Conservation (phyloP, 2,113 vertebrate genomes). For the Actenoides lindsayi region DNA sequence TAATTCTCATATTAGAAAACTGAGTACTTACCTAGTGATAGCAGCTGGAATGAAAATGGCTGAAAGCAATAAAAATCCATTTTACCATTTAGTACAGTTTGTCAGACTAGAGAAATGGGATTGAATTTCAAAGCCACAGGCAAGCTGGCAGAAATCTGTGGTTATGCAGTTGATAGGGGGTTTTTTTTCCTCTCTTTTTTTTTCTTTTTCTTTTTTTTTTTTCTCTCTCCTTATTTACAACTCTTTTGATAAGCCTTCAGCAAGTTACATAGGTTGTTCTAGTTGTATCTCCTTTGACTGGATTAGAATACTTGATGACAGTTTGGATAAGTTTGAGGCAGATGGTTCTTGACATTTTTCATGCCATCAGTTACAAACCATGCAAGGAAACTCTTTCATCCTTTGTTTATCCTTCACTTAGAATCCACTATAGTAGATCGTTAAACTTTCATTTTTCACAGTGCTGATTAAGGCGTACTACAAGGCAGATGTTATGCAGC, state of each 20-base stretch:
- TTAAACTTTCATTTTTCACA: slow-evolving; percentile 90
- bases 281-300: slow-evolving; percentile 86
- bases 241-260: slow-evolving; percentile 86
- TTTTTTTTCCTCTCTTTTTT: not conserved
- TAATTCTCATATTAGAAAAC: slow-evolving; percentile 56
- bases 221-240: slow-evolving; percentile 75
- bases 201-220: not conserved
- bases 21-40: slow-evolving; percentile 65
- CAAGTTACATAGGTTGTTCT: slow-evolving; percentile 85
- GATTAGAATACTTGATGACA: slow-evolving; percentile 93
- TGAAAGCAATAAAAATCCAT: slow-evolving; percentile 79
- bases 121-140: slow-evolving; percentile 82
- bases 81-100: slow-evolving; percentile 81
- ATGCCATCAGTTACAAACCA: slow-evolving; percentile 91
- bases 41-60: slow-evolving; percentile 76
- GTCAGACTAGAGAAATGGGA: slow-evolving; percentile 81
- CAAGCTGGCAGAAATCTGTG: slow-evolving; percentile 80
- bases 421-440: slow-evolving; percentile 81
- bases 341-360: slow-evolving; percentile 91
- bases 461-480: slow-evolving; percentile 79
- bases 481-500: slow-evolving; percentile 83
- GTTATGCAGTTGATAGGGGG: slow-evolving; percentile 72
- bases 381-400: slow-evolving; percentile 87
- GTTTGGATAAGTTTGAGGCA: slow-evolving; percentile 89
- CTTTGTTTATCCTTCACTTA: slow-evolving; percentile 86